Percentiles rank a stretch among this genome's conserved stretches.
Evolutionary conservation across 2,888 invertebrate species (phyloP).

Genomic region (Zygothrica quintamaculata): DNA sequence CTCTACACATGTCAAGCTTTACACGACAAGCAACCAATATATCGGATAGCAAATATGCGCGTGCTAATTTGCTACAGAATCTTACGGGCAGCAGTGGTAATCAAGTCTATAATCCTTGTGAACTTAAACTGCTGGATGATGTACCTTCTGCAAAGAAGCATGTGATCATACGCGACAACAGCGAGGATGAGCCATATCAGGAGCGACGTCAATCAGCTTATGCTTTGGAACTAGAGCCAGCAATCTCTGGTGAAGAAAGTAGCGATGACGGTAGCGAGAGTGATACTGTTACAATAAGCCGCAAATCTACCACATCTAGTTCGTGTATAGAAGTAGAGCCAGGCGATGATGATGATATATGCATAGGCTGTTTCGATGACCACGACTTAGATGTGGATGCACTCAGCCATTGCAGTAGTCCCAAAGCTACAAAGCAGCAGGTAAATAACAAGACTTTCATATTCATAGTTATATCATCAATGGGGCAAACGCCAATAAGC

Average conservation of each 20-base stretch:
- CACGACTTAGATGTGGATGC: conserved; percentile 34
- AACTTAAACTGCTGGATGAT: conserved; percentile 77
- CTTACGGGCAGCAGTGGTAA: conserved; percentile 52
- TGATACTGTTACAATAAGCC: conserved; percentile 70
- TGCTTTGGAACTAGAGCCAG: conserved; percentile 80
- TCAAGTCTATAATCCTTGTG: conserved; percentile 81
- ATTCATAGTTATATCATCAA: conserved; percentile 19
- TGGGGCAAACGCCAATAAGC: background rate
- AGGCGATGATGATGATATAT: conserved; percentile 51
- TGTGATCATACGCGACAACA: conserved; percentile 49
- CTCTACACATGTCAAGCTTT: conserved; percentile 79
- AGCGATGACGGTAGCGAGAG: conserved; percentile 75
- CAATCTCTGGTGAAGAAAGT: conserved; percentile 67
- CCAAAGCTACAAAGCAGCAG: conserved; percentile 48
- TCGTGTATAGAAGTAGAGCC: conserved; percentile 54
- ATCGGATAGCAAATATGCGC: conserved; percentile 76
- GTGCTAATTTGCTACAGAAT: conserved; percentile 71
- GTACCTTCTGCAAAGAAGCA: conserved; percentile 62
- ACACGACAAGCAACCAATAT: conserved; percentile 65
- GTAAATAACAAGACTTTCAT: conserved; percentile 22
- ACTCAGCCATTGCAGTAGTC: conserved; percentile 6
- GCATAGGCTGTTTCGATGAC: conserved; percentile 50
- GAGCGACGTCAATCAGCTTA: conserved; percentile 63
- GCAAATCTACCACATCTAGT: conserved; percentile 70
- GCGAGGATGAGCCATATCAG: conserved; percentile 42